Conservation (phyloP, 2,888 invertebrate species). For the Spilosoma lubricipeda region DNA sequence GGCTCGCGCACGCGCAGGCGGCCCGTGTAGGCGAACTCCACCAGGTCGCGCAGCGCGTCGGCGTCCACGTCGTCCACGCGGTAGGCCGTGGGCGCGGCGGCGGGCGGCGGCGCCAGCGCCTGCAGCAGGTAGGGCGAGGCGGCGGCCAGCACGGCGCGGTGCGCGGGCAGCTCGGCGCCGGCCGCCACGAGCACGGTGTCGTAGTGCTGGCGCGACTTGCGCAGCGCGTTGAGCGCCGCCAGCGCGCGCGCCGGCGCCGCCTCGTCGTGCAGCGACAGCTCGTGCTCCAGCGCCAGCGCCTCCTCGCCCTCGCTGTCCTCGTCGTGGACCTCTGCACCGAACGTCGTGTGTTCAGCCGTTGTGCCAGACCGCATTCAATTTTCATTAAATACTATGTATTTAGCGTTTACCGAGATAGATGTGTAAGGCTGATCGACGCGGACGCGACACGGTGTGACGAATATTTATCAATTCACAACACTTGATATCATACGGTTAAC, state of each 20-base stretch:
- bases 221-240: slow-evolving; percentile 90
- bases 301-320: slow-evolving; percentile 66
- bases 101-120: slow-evolving; percentile 79
- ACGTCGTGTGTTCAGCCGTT: no score
- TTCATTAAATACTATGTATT: no score
- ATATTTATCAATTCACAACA: no score
- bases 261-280: slow-evolving; percentile 86
- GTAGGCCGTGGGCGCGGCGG: slow-evolving; percentile 43
- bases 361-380: no score
- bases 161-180: slow-evolving; percentile 87
- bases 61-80: slow-evolving; percentile 65
- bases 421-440: no score
- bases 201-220: slow-evolving; percentile 94
- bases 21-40: slow-evolving; percentile 94
- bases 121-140: slow-evolving; percentile 92
- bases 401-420: no score
- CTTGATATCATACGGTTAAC: no score
- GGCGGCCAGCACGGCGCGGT: slow-evolving; percentile 92
- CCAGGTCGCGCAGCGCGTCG: slow-evolving; percentile 90
- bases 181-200: slow-evolving; percentile 93
- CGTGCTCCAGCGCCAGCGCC: slow-evolving; percentile 63
- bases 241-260: slow-evolving; percentile 87
- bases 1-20: slow-evolving; percentile 83
- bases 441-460: no score
- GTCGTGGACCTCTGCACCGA: slow-evolving; percentile 55